Percentiles rank a stretch among this genome's conserved stretches.
phyloP scores from a whole-genome alignment of 2,888 invertebrate genomes.

The Meteorus cinctellus region DNA sequence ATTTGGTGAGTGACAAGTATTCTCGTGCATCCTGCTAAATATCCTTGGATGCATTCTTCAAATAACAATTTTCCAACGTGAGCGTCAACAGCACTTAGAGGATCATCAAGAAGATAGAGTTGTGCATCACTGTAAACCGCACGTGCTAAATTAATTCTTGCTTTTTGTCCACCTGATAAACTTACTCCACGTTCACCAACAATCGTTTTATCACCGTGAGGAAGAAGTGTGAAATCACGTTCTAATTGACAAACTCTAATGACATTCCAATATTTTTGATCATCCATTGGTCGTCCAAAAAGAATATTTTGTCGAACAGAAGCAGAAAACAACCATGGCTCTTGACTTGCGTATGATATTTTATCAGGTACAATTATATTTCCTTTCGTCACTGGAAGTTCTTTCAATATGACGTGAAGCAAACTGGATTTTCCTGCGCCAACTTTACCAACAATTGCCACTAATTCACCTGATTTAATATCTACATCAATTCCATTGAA shows the following conservation, averaged over 20 bases:
- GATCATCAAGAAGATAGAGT: slow-evolving; percentile 92
- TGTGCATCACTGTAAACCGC: slow-evolving; percentile 90
- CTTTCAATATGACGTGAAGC: slow-evolving; percentile 84
- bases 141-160: slow-evolving; percentile 88
- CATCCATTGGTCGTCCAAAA: slow-evolving; percentile 87
- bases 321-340: slow-evolving; percentile 90
- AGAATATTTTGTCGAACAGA: slow-evolving; percentile 94
- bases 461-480: slow-evolving; percentile 74
- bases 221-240: slow-evolving; percentile 83
- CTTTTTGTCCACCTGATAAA: slow-evolving; percentile 85
- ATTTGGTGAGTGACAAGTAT: slow-evolving; percentile 79
- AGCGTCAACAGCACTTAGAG: slow-evolving; percentile 93
- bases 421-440: slow-evolving; percentile 82
- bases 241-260: slow-evolving; percentile 83
- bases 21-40: slow-evolving; percentile 75
- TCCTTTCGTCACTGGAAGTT: slow-evolving; percentile 83
- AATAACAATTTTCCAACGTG: slow-evolving; percentile 93
- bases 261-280: slow-evolving; percentile 79
- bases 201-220: slow-evolving; percentile 88
- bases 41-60: slow-evolving; percentile 83
- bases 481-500: slow-evolving; percentile 74
- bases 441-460: slow-evolving; percentile 83
- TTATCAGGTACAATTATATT: slow-evolving; percentile 78
- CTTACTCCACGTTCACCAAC: slow-evolving; percentile 91
- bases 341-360: slow-evolving; percentile 88